Conservation (phyloP, 2,888 invertebrate species). For the Schizotus pectinicornis region DNA sequence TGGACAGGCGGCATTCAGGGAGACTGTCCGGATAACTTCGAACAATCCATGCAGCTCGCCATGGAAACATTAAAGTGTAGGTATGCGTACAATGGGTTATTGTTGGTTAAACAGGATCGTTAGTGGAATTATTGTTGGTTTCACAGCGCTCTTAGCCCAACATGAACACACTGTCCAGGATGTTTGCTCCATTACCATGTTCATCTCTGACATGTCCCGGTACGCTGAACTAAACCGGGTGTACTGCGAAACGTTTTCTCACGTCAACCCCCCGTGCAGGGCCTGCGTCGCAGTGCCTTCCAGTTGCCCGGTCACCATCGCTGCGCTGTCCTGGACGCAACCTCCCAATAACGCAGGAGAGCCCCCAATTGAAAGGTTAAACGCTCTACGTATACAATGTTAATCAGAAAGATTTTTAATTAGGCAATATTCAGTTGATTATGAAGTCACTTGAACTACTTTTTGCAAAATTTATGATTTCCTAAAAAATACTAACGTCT, state of each 20-base stretch:
- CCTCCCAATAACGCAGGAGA: conserved; percentile 41
- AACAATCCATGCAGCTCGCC: conserved; percentile 72
- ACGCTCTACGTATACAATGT: not conserved
- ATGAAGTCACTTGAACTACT: too few species aligned
- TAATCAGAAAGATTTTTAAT: too few species aligned
- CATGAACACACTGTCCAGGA: conserved; percentile 65
- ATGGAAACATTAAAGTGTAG: conserved; percentile 81
- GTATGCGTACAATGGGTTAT: conserved; percentile 57
- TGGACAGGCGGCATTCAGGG: conserved; percentile 84
- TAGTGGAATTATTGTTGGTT: conserved; percentile 4
- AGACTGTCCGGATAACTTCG: conserved; percentile 65
- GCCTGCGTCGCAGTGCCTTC: conserved; percentile 82
- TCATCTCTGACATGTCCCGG: conserved; percentile 81
- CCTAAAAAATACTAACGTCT: too few species aligned
- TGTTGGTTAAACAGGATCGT: too few species aligned
- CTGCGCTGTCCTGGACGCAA: conserved; percentile 70
- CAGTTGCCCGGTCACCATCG: conserved; percentile 75
- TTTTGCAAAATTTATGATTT: too few species aligned
- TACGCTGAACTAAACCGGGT: conserved; percentile 79
- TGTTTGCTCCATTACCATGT: conserved; percentile 83
- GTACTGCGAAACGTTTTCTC: conserved; percentile 75
- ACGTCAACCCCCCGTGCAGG: conserved; percentile 83
- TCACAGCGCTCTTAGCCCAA: conserved; percentile 35
- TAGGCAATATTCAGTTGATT: conserved; percentile 33
- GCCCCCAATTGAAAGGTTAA: conserved; percentile 46